Base-by-base conservation (phyloP, 2,113 vertebrate species). In the Deroptyus accipitrinus region DNA sequence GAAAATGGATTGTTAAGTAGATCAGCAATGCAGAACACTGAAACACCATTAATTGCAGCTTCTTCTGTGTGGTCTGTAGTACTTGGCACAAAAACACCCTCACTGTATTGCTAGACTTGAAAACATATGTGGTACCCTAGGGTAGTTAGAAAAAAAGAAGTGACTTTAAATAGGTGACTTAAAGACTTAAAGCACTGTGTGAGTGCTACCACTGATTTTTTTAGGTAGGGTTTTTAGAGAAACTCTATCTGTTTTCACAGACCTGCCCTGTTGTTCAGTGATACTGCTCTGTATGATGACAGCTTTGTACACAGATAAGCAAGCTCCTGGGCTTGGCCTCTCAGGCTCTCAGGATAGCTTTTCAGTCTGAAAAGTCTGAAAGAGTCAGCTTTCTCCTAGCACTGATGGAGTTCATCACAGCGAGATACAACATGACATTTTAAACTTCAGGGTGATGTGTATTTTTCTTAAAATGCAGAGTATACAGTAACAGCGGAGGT, bases 1-100 rank as follows among this genome's bases (percentile, higher is more conserved):
- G 7, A 98, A 98, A 98, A 98, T 97, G 97, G 97, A 97, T 98
- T 98, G 97, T 98, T 98, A 98, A 97, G 97, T 98, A 97, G 97
- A 98, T 98, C 98, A 98, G 97, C 96, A 89, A 96, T 54, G 97
- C 95, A 92, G 96, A 96, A 95, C 97, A 94, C 92, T 88, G 37
- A 97, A 97, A 97, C 92, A 90, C 90, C 96, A 97, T 98, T 97
- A 97, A 98, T 97, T 97, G 97, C 95, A 92, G 88, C 95, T 94
- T 97, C 88, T 96, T 93, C 97, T 97, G 96, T 98, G 97, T 95
- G 91, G 93, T 96, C 90, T 95, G 70, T 88, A 84, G 77, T 39
- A 94, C 61, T 96, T 95, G 96, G 94, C 96, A 97, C 2, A 0
- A 85, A 96, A 95, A 79, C 1, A 13, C 54, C 41, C 70, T 76